Conservation (phyloP, 2,888 invertebrate species). For the Diarsia brunnea region DNA sequence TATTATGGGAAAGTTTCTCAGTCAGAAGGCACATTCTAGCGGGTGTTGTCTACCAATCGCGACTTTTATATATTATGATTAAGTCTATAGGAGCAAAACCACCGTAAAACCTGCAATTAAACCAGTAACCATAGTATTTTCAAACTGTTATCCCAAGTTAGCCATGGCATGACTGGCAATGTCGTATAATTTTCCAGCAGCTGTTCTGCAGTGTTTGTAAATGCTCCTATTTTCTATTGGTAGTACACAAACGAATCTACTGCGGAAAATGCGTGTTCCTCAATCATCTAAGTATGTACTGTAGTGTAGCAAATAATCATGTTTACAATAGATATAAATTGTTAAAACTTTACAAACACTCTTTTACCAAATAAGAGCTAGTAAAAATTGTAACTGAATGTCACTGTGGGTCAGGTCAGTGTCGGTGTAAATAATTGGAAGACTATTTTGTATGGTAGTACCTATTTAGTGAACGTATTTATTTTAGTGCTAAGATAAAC, state of each 20-base stretch:
- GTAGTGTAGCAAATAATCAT: neutral
- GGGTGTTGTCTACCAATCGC: neutral
- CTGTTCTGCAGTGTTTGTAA: neutral
- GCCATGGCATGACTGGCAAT: neutral
- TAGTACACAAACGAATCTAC: neutral
- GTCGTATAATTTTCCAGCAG: neutral
- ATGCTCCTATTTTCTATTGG: neutral
- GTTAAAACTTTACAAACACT: neutral
- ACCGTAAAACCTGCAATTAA: neutral
- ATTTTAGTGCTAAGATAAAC: conserved; percentile 58
- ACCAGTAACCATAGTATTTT: conserved; percentile 5
- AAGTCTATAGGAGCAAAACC: conserved; percentile 1
- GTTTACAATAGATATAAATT: neutral
- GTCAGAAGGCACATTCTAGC: neutral
- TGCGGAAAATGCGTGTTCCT: conserved; percentile 1
- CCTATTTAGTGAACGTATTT: conserved; percentile 61
- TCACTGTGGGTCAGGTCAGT: conserved; percentile 7
- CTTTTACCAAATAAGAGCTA: conserved; percentile 23
- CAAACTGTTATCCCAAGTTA: neutral
- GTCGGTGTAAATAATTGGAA: conserved; percentile 36
- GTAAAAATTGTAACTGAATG: conserved; percentile 9
- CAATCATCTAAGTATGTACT: conserved; percentile 20
- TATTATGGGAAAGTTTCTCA: neutral
- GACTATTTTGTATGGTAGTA: conserved; percentile 46
- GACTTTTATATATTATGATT: neutral